Base-by-base conservation (phyloP, 1,140 invertebrate genomes). In the Elymnias hypermnestra region DNA sequence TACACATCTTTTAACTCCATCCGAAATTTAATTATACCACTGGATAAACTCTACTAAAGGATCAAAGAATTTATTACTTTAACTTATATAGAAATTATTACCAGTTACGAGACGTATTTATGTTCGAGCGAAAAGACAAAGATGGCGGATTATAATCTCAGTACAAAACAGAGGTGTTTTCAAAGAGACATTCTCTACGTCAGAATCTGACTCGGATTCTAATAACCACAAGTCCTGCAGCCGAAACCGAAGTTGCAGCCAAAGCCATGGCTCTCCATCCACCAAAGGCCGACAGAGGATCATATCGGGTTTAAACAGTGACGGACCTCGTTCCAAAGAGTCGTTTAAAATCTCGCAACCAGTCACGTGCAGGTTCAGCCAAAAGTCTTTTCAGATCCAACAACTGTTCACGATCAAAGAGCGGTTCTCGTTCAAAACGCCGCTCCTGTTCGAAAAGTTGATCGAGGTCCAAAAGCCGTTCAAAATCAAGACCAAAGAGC, bases 181-280 rank as follows among this genome's bases (percentile, higher is more conserved):
- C 0, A 98, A 98, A 83, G 97, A 95, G 51, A 97, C 95, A 0
- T 98, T 98, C 45, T 98, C 97, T 0, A 97, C 96, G 0, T 96
- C 94, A 61, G 96, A 97, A 67, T 96, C 94, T 0, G 95, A 97
- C 37, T 95, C 94, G 35, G 95, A 96, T 60, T 73, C 10, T 7
- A 66, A 68, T 7, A 37, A 42, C n/a, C 48, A 71, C 22, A 76
- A 75, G 49, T 72, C 66, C 5, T 69, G 75, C 15, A 73, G 72
- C 25, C 65, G 68, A 28, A 75, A 63, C 47, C 49, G 71, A 10
- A 81, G 75, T 36, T 43, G 74, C n/a, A 78, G 63, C 18, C 64
- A 78, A 22, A 77, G 72, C 45, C 51, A 72, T 28, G 75, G 69
- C 8, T 65, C 67, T 10, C 62, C 69, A 0, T 63, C 70, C 0